Base-by-base conservation (phyloP, 2,888 invertebrate species). In the Blomia tropicalis region DNA sequence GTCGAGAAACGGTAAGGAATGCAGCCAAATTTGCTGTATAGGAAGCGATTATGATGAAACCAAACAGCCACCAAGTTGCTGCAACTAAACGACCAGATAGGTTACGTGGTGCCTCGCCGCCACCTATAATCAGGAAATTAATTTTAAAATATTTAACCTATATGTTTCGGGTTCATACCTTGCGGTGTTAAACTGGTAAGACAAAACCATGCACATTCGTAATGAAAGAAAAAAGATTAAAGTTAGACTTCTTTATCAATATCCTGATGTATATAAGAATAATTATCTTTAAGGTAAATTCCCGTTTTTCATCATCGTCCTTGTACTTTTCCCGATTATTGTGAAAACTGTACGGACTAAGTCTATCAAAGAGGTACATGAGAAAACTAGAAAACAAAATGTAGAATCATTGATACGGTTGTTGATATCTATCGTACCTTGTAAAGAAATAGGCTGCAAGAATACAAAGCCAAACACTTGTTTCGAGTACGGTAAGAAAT, bases 11-110 rank as follows among this genome's bases (percentile, higher is more conserved):
- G 1, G 96, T 96, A 63, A 96, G 78, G 73, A 95, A 96, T 1
- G 96, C 96, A 1, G 96, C 96, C 71, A 96, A 79, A 75, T 96
- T 96, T 1, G 96, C 96, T 0, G 96, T 96, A 75, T 96, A 96
- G 0, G 93, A 93, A 2, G 96, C 96, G 72, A 96, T 95, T 68
- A 96, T 92, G 72, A 96, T 95, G 74, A 96, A 96, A 0, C 95
- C 93, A 75, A 96, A 96, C 27, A 96, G 77, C 96, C 96, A 96
- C 95, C 93, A 95, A 0, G 95, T 95, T 1, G 95, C 95, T 0
- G 95, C 95, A 0, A 96, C 84, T 14, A 96, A 77, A 58, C 95
- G 80, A 0, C 95, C 95, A 0, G 93, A 93, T 0, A 96, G 78
- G 74, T 95, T 95, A 74, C 92, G 91, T 0, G 93, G 93, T 0